A percentile compares a stretch with the other conserved stretches of the same genome.
Evolutionary conservation across 1,140 invertebrate genomes (phyloP).

Genomic region (Heliconius congener): DNA sequence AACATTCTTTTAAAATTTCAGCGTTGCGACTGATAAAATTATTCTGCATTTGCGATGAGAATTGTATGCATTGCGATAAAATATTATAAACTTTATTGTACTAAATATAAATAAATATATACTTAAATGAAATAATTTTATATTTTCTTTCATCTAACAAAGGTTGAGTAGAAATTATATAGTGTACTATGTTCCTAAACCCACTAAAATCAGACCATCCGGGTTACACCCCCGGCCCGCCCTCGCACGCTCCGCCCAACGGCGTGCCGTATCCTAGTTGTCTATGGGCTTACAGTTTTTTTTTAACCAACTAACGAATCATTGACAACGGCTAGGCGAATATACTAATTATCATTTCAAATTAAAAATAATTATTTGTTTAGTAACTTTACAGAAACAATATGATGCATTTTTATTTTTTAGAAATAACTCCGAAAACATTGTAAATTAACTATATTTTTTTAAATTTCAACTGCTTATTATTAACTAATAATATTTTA

Average conservation of each 20-base stretch:
- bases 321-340: constrained; percentile 19
- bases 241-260: constrained; percentile 53
- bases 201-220: constrained; percentile 16
- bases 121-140: not conserved
- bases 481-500: too few relatives aligned
- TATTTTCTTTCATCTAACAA: not conserved
- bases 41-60: constrained; percentile 36
- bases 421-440: too few relatives aligned
- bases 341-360: not conserved
- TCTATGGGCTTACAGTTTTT: constrained; percentile 41
- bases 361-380: not conserved
- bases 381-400: too few relatives aligned
- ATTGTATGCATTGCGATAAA: constrained; percentile 49
- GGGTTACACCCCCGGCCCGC: constrained; percentile 53
- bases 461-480: too few relatives aligned
- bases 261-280: constrained; percentile 43
- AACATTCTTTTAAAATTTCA: constrained; percentile 17
- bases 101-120: constrained; percentile 12
- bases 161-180: not conserved
- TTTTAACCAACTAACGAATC: not conserved
- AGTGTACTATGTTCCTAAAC: not conserved
- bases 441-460: too few relatives aligned
- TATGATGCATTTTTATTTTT: too few relatives aligned
- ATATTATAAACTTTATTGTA: not conserved
- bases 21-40: constrained; percentile 37